Evolutionary conservation across 2,113 vertebrate genomes (phyloP).

Genomic region (Gallinago paraguaiae): DNA sequence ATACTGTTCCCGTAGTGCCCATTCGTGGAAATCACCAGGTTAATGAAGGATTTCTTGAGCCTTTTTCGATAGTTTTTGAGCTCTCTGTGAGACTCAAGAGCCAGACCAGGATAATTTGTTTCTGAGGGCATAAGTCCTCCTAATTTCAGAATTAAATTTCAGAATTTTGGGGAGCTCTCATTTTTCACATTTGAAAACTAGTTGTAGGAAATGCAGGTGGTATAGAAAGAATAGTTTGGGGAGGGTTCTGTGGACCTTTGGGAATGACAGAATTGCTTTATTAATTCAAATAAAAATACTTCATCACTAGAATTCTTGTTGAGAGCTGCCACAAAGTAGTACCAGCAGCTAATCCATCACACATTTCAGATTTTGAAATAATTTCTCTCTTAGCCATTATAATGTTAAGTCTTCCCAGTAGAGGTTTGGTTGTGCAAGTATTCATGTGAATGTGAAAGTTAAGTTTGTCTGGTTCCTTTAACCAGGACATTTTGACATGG

Average conservation of each 20-base stretch:
- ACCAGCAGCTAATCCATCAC: not conserved
- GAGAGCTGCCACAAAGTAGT: not conserved
- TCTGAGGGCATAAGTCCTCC: not conserved
- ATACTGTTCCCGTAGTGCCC: not conserved
- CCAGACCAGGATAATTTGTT: not conserved
- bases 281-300: not conserved
- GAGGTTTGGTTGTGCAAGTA: not conserved
- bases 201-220: not conserved
- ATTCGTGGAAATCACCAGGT: not conserved
- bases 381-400: not conserved
- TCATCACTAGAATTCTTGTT: not conserved
- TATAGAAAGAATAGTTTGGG: not conserved
- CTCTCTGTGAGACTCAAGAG: not conserved
- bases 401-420: not conserved
- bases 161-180: not conserved
- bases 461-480: not conserved
- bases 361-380: not conserved
- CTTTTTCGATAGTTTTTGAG: not conserved
- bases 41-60: not conserved
- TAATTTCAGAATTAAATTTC: not conserved
- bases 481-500: not conserved
- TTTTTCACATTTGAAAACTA: not conserved
- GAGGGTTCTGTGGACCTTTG: not conserved
- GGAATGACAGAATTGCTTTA: not conserved
- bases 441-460: not conserved